phyloP scores from a whole-genome alignment of 1,140 invertebrate genomes.

The Drosophila subpulchrella region DNA sequence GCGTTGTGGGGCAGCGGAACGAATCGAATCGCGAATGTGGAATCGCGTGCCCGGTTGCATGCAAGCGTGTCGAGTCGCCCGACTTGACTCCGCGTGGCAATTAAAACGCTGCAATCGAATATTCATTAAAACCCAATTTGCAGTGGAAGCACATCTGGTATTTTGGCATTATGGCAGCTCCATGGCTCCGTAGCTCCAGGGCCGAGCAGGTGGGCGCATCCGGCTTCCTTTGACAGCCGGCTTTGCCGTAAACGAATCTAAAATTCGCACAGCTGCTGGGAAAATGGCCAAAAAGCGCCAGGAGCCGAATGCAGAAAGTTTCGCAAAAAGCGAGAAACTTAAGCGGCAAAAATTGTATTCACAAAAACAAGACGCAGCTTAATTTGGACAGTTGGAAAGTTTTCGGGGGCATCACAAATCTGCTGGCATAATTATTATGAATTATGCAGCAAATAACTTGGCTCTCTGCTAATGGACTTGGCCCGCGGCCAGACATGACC shows the following conservation, averaged over 20 bases:
- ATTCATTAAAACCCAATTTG: conserved; percentile 73
- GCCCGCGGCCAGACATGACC: conserved; percentile 3
- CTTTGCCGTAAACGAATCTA: conserved; percentile 20
- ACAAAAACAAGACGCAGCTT: conserved; percentile 1
- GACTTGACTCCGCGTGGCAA: conserved; percentile 32
- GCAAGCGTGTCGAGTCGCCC: conserved; percentile 48
- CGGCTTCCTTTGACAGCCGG: conserved; percentile 34
- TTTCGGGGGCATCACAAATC: conserved; percentile 55
- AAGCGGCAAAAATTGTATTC: conserved; percentile 22
- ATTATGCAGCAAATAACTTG: conserved; percentile 71
- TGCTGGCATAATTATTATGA: conserved; percentile 76
- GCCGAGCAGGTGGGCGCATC: conserved; percentile 7
- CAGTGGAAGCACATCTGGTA: conserved; percentile 54
- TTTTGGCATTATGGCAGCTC: conserved; percentile 50
- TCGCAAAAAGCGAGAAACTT: conserved; percentile 51
- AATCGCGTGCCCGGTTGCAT: conserved; percentile 61
- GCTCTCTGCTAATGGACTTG: conserved; percentile 49
- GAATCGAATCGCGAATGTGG: conserved; percentile 1
- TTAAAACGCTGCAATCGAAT: conserved; percentile 71
- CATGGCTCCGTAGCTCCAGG: not conserved
- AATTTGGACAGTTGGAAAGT: conserved; percentile 39
- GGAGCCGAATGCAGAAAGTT: conserved; percentile 40
- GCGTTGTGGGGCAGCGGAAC: conserved; percentile 24
- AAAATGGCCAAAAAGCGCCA: conserved; percentile 67
- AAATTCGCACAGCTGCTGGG: conserved; percentile 36